Evolutionary conservation across 1,140 invertebrate genomes (phyloP), one percentile per base, ranked within the genome.

Genomic region (Bombus consobrinus): DNA sequence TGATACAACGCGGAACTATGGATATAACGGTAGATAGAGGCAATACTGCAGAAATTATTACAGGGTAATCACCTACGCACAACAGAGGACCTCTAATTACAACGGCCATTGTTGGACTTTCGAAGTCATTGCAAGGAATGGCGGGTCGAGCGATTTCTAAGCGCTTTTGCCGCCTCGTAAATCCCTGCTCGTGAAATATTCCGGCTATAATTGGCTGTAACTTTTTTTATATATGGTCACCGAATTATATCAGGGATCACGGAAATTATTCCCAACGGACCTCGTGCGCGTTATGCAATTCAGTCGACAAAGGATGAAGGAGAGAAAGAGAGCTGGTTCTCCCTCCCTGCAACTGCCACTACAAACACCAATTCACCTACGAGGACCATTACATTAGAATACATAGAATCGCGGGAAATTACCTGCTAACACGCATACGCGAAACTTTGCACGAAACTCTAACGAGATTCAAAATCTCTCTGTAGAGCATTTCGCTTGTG

Each of bases 141-240:
- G 47, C 47, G 18, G 6, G 1, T 22, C 47, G 18, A 22, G 47
- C 47, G 47, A 15, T 25, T n/a, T 13, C 34, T 59, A 41, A 37
- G n/a, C 37, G 53, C 59, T 89, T 88, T 88, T 78, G 76, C 62
- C 62, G 41, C 28, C n/a, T 15, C 76, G 86, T 89, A 91, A 91
- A 90, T 91, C 69, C 73, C n/a, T 71, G 32, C 41, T 83, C 81
- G 80, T 91, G 88, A 91, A 88, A 91, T 91, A 91, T 87, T 85
- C 77, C 83, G 71, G 78, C 69, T 86, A 90, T 92, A 92, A 92
- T 91, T 91, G 90, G 82, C 64, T 82, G 83, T 81, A 91, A 92
- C 90, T 92, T 92, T 92, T 62, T 91, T 90, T 86, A 91, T 92
- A 91, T 90, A 90, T 88, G 88, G 53, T 64, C 72, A 41, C 75